Evolutionary conservation across 2,113 vertebrate species (phyloP).

Genomic region (Phalacrocorax pelagicus): DNA sequence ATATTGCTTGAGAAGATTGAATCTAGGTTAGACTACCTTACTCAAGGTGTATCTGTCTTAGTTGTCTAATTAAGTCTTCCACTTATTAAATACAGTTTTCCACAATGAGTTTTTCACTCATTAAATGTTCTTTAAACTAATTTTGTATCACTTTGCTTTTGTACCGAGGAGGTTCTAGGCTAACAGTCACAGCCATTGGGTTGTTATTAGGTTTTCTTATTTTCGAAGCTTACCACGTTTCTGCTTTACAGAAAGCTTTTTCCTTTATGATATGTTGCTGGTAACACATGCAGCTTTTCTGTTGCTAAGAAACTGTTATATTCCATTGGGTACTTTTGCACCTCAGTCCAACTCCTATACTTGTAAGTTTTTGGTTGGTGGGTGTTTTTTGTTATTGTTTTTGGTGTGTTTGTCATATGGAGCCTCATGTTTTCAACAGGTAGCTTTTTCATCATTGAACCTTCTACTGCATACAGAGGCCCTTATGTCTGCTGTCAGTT

Average conservation of each 20-base stretch:
- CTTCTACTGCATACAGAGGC: constrained; percentile 90
- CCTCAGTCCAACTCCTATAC: neutral
- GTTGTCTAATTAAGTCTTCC: neutral
- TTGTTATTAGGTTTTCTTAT: neutral
- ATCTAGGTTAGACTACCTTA: neutral
- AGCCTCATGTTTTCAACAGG: constrained; percentile 69
- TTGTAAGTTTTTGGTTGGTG: neutral
- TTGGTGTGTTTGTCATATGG: neutral
- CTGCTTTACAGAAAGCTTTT: neutral
- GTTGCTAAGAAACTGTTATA: neutral
- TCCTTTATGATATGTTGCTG: neutral
- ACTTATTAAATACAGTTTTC: neutral
- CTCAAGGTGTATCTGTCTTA: neutral
- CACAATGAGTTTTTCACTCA: neutral
- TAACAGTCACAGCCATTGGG: neutral
- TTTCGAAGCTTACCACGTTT: neutral
- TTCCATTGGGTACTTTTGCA: neutral
- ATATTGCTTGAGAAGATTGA: neutral
- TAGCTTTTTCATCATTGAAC: constrained; percentile 91
- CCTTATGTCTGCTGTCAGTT: constrained; percentile 87
- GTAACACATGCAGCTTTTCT: neutral
- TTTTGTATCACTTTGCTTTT: neutral
- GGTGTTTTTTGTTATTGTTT: neutral
- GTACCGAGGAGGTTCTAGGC: neutral
- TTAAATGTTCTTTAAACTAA: neutral